Conservation (phyloP, 2,113 vertebrate species). For the Oplegnathus fasciatus region DNA sequence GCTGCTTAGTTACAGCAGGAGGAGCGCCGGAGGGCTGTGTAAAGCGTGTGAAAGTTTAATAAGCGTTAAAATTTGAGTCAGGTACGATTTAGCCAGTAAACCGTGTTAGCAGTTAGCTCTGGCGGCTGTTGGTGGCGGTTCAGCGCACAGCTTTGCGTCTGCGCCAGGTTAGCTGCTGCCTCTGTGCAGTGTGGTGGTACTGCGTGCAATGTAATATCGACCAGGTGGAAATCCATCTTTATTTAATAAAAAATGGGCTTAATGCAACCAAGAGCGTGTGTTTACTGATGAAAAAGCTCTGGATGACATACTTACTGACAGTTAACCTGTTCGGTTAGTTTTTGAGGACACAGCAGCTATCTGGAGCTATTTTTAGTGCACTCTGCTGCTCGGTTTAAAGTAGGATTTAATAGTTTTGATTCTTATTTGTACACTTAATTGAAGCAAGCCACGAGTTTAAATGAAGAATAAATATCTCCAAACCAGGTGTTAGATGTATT, state of each 20-base stretch:
- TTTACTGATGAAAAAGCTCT: background rate
- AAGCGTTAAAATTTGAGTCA: background rate
- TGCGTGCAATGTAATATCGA: background rate
- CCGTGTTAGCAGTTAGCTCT: constrained; percentile 53
- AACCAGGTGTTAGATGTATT: background rate
- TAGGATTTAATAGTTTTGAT: background rate
- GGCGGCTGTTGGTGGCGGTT: constrained; percentile 6
- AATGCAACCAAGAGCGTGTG: fast-evolving
- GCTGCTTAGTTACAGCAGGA: too few relatives aligned
- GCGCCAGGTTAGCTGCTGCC: constrained; percentile 1
- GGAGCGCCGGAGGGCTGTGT: too few relatives aligned
- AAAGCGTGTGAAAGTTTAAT: background rate
- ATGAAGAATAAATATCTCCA: background rate
- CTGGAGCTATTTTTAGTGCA: constrained; percentile 41
- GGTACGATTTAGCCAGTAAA: background rate
- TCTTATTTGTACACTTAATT: background rate
- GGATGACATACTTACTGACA: background rate
- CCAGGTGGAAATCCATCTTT: background rate
- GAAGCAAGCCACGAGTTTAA: background rate
- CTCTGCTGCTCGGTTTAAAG: constrained; percentile 46
- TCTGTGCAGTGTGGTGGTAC: background rate
- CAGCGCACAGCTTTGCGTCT: background rate
- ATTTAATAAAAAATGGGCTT: too few relatives aligned
- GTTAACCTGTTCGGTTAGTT: fast-evolving
- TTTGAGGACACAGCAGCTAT: background rate